A percentile compares a stretch with the other conserved stretches of the same genome.
phyloP scores from a whole-genome alignment of 2,113 vertebrate genomes.

The Neotoma lepida region DNA sequence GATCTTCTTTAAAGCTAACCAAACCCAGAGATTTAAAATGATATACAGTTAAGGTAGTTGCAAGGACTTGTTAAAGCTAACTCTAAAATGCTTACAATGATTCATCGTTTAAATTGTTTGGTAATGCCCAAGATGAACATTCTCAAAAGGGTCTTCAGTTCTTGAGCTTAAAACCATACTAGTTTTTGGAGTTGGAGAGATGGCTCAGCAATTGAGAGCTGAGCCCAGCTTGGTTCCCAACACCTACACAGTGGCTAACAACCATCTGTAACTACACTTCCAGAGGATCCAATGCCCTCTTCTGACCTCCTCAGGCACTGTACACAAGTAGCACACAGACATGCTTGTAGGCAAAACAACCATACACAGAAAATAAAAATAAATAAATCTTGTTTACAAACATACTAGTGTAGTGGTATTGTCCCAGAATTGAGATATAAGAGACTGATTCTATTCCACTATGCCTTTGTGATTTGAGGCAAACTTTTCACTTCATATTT shows the following conservation, averaged over 20 bases:
- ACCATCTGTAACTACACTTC: neutral
- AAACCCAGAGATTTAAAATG: conserved; percentile 48
- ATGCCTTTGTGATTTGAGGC: conserved; percentile 47
- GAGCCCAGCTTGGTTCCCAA: neutral
- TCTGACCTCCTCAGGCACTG: neutral
- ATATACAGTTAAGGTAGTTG: neutral
- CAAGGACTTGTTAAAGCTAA: neutral
- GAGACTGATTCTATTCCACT: conserved; percentile 14
- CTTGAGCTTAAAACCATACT: conserved; percentile 18
- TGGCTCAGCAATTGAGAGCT: neutral
- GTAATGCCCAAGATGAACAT: conserved; percentile 39
- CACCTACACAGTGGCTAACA: neutral
- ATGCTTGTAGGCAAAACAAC: neutral
- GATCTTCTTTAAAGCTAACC: conserved; percentile 30
- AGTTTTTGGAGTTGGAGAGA: neutral
- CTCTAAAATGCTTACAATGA: conserved; percentile 39
- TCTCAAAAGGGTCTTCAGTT: conserved; percentile 37
- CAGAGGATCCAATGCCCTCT: neutral
- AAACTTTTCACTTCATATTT: conserved; percentile 54
- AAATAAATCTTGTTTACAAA: conserved; percentile 14
- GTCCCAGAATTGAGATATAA: conserved; percentile 36
- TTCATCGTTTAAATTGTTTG: conserved; percentile 50
- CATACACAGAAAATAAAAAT: neutral
- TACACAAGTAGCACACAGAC: neutral
- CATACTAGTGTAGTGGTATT: neutral